phyloP scores from a whole-genome alignment of 2,113 vertebrate species.

The Paratilapia polleni region DNA sequence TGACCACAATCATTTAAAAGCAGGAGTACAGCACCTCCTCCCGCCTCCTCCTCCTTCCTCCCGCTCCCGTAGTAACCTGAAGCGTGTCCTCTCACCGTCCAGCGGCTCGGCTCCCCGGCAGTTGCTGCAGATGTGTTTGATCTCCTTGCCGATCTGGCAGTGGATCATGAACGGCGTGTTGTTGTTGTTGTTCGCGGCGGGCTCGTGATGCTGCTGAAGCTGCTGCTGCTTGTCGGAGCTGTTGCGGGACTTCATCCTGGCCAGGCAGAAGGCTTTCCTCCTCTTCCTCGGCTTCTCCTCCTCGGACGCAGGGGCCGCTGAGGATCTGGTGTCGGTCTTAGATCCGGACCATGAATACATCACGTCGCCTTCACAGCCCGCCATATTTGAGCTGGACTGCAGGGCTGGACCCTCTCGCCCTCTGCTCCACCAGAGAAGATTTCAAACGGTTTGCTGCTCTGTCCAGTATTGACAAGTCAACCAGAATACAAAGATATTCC shows the following conservation, averaged over 20 bases:
- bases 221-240: constrained; percentile 51
- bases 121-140: constrained; percentile 98
- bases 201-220: neutral
- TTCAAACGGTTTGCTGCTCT: constrained; percentile 37
- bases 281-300: constrained; percentile 82
- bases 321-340: constrained; percentile 52
- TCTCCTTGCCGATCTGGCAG: constrained; percentile 92
- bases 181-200: constrained; percentile 81
- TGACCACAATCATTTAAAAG: neutral
- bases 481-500: neutral
- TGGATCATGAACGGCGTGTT: constrained; percentile 91
- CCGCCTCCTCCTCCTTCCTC: neutral
- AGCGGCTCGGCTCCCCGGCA: constrained; percentile 89
- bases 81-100: constrained; percentile 83
- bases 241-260: constrained; percentile 84
- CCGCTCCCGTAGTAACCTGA: neutral
- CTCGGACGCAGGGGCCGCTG: constrained; percentile 48
- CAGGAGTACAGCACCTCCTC: neutral
- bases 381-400: constrained; percentile 77
- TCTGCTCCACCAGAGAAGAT: constrained; percentile 6
- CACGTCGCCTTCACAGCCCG: constrained; percentile 76
- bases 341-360: constrained; percentile 63
- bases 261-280: constrained; percentile 84
- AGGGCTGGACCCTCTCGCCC: constrained; percentile 27
- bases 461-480: neutral